Conservation (phyloP, 1,140 invertebrate genomes). For the Brachionus rotundiformis region DNA sequence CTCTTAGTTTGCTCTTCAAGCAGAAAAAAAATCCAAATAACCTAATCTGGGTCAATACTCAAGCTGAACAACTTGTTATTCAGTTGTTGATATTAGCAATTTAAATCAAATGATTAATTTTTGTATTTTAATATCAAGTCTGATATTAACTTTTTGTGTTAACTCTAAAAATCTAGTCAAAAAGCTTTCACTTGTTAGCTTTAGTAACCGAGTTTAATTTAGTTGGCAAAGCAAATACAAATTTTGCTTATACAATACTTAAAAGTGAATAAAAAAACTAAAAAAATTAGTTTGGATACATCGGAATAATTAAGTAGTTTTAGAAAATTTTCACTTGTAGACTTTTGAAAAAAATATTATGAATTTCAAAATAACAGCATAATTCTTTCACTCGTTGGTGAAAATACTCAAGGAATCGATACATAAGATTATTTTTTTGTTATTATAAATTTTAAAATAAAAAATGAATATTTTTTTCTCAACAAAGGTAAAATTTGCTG, state of each 20-base stretch:
- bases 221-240: not conserved
- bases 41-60: too few relatives aligned
- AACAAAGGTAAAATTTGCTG: constrained; percentile 10
- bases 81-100: not conserved
- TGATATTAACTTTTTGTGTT: not conserved
- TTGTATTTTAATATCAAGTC: not conserved
- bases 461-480: constrained; percentile 25
- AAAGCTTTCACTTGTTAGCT: not conserved
- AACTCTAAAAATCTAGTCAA: not conserved
- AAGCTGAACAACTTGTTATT: not conserved
- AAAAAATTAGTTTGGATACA: not conserved
- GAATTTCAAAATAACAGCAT: constrained; percentile 18
- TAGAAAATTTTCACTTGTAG: not conserved
- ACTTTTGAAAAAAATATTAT: not conserved
- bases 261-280: not conserved
- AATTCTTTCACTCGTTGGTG: not conserved
- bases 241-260: not conserved
- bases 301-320: not conserved
- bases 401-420: constrained; percentile 1
- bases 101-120: not conserved
- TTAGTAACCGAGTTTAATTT: not conserved
- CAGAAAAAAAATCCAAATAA: too few relatives aligned
- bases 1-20: too few relatives aligned
- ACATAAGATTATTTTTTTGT: constrained; percentile 40
- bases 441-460: constrained; percentile 38